These are phyloP conservation scores for Diaprepes abbreviatus DNA, from an alignment of 2,888 invertebrate genomes.

Conservation along the genomic window DNA sequence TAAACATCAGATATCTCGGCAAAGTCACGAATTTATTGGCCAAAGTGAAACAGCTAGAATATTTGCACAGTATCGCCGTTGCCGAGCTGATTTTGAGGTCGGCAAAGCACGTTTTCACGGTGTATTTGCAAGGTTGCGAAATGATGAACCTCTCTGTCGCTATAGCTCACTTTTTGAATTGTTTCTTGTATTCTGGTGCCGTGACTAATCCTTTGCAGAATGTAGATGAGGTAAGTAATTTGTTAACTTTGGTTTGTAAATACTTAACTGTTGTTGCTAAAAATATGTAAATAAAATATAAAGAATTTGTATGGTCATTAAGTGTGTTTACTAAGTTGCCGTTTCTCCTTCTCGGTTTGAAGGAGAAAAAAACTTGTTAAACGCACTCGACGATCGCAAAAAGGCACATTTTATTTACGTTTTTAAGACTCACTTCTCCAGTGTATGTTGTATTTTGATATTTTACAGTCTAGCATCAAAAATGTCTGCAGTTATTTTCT, in stretches of 20 bases:
- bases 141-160: slow-evolving; percentile 91
- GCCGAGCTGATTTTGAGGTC: slow-evolving; percentile 91
- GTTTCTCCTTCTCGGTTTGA: too few relatives aligned
- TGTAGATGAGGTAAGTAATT: slow-evolving; percentile 74
- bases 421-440: too few relatives aligned
- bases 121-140: slow-evolving; percentile 92
- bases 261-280: too few relatives aligned
- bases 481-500: too few relatives aligned
- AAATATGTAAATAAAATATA: too few relatives aligned
- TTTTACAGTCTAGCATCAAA: too few relatives aligned
- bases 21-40: slow-evolving; percentile 86
- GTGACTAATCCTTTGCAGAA: slow-evolving; percentile 78
- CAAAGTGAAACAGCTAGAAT: slow-evolving; percentile 85
- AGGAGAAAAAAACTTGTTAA: too few relatives aligned
- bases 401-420: too few relatives aligned
- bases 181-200: slow-evolving; percentile 86
- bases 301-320: too few relatives aligned
- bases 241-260: neutral
- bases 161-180: slow-evolving; percentile 96
- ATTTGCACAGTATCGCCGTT: slow-evolving; percentile 90
- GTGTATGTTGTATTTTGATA: too few relatives aligned
- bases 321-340: too few relatives aligned
- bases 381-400: too few relatives aligned
- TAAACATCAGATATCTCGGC: slow-evolving; percentile 97
- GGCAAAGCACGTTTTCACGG: slow-evolving; percentile 94